Evolutionary conservation across 2,888 invertebrate species (phyloP).

Genomic region (Branchipolynoe longqiensis): DNA sequence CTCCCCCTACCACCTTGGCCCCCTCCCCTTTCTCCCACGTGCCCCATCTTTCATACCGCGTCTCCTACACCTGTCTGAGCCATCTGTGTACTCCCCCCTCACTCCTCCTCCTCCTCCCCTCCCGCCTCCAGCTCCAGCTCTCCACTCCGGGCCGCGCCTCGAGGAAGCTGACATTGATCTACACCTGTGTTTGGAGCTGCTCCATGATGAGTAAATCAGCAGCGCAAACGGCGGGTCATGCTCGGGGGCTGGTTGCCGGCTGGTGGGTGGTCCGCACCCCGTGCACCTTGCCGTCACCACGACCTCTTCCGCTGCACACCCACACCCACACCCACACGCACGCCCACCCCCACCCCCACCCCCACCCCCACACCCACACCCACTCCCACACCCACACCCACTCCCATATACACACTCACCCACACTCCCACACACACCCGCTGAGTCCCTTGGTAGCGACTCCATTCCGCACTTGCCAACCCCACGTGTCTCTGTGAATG

Average conservation of each 20-base stretch:
- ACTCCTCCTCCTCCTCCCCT: background rate
- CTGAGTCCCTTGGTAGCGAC: too few relatives aligned
- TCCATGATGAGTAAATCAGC: slow-evolving; percentile 51
- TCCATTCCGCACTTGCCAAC: too few relatives aligned
- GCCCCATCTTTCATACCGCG: background rate
- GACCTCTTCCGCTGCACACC: background rate
- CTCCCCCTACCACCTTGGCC: background rate
- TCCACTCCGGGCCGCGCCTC: background rate
- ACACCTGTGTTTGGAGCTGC: slow-evolving; percentile 9
- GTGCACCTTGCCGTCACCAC: too few relatives aligned
- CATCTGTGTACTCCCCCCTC: background rate
- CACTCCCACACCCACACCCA: too few relatives aligned
- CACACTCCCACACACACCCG: too few relatives aligned
- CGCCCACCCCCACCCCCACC: too few relatives aligned
- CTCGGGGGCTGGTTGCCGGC: background rate
- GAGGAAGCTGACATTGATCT: slow-evolving; percentile 22
- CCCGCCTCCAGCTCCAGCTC: background rate
- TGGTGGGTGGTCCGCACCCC: too few relatives aligned
- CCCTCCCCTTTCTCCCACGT: background rate
- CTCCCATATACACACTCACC: too few relatives aligned
- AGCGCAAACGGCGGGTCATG: background rate
- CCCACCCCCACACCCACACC: too few relatives aligned
- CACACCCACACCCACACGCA: too few relatives aligned
- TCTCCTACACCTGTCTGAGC: background rate
- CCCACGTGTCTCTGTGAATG: too few relatives aligned